These are phyloP conservation scores for Cairina moschata DNA, from an alignment of 2,113 vertebrate genomes.

Conservation along the genomic window DNA sequence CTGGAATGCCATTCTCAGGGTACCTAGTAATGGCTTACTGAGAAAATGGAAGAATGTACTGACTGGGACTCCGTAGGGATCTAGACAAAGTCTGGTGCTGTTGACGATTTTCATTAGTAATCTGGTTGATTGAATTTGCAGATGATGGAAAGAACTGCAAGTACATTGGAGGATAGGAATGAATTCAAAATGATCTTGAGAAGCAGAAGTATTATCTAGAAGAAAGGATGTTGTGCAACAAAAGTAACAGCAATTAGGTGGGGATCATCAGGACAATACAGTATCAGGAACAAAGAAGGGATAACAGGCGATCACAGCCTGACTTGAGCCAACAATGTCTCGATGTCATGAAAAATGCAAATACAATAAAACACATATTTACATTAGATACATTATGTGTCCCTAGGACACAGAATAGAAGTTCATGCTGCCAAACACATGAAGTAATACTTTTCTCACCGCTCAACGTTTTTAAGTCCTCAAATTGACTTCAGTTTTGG, in stretches of 20 bases:
- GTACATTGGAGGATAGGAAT: background rate
- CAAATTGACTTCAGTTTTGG: background rate
- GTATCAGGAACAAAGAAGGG: background rate
- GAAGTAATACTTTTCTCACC: background rate
- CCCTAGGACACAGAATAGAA: background rate
- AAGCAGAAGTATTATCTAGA: background rate
- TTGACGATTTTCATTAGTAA: background rate
- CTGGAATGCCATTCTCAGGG: background rate
- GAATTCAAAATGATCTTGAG: background rate
- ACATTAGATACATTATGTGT: background rate
- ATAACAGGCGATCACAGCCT: background rate
- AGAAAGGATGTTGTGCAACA: background rate
- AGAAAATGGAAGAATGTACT: background rate
- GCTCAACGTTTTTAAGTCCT: background rate
- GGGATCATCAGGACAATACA: background rate
- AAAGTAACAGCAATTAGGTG: background rate
- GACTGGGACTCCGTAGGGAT: background rate
- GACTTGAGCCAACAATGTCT: background rate
- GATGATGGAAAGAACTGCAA: background rate
- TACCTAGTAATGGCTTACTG: background rate
- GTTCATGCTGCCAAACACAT: background rate
- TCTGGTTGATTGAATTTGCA: background rate
- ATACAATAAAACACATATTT: background rate
- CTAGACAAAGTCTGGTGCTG: background rate
- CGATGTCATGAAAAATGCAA: background rate